These are phyloP conservation scores for Petrolisthes manimaculis DNA, from an alignment of 2,888 invertebrate species.

Conservation along the genomic window DNA sequence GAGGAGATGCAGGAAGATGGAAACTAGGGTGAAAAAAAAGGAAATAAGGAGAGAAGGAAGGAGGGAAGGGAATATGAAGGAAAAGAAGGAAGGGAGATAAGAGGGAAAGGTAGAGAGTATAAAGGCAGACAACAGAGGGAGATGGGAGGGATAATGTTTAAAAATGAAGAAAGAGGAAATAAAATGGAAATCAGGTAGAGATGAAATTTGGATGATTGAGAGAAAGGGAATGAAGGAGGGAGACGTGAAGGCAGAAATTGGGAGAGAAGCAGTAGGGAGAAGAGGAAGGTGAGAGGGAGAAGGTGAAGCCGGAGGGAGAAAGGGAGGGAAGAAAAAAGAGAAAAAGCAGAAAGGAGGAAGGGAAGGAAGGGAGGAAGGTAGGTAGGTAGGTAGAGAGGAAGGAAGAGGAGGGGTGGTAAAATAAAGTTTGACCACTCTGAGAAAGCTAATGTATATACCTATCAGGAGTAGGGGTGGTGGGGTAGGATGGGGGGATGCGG, in stretches of 20 bases:
- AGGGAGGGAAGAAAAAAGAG: background rate
- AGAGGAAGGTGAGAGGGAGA: background rate
- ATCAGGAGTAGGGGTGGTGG: constrained; percentile 20
- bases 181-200: background rate
- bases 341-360: background rate
- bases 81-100: background rate
- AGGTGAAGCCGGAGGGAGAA: background rate
- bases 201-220: background rate
- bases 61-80: background rate
- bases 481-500: background rate
- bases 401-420: background rate
- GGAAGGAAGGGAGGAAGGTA: background rate
- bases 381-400: background rate
- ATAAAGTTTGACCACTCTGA: constrained; percentile 37
- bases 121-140: background rate
- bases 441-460: constrained; percentile 36
- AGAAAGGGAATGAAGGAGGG: background rate
- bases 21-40: background rate
- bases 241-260: background rate
- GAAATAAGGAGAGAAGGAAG: background rate
- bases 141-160: background rate
- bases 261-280: background rate
- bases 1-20: background rate
- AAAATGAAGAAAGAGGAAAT: background rate
- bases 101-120: background rate